Evolutionary conservation across 2,888 invertebrate species (phyloP), one percentile per base, ranked within the genome.

Genomic region (Chrysolina americana): DNA sequence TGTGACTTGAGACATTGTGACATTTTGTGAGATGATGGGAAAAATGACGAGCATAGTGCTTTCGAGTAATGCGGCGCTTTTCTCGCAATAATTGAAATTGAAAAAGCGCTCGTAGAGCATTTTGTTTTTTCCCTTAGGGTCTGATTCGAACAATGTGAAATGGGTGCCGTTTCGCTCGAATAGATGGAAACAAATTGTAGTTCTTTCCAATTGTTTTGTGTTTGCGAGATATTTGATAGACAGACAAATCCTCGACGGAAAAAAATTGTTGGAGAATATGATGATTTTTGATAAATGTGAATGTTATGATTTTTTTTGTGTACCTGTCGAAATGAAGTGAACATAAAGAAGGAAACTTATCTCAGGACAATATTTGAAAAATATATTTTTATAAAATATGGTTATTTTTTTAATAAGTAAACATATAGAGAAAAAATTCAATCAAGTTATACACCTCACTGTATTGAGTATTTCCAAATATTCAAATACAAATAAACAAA

Each of bases 21-120:
- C n/a, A n/a, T n/a, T n/a, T n/a, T n/a, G n/a, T n/a, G n/a, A n/a
- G n/a, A n/a, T n/a, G n/a, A n/a, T n/a, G n/a, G 59, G 28, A 28
- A 59, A 28, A 59, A 59, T 59, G 59, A 15, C 28, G 23, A 59
- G 28, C 23, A 59, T 59, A 28, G 15, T 28, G 28, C 59, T 28
- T 28, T 28, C 28, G 23, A 28, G 59, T 59, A 59, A 59, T 59
- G 23, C 23, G 6, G 13, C 15, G 28, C 59, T 59, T 28, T 53
- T 59, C 28, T 59, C 23, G 23, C 8, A 15, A 11, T 59, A 59
- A 59, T 59, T 59, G 59, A 15, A 59, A 59, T 23, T 59, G 59
- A 6, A 28, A 59, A 59, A 28, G n/a, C 13, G 59, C 28, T 59
- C 59, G 59, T 17, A 23, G 28, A 28, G 28, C 28, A 28, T 59